phyloP scores from a whole-genome alignment of 2,113 vertebrate species.

The Thalassarche chlororhynchos region DNA sequence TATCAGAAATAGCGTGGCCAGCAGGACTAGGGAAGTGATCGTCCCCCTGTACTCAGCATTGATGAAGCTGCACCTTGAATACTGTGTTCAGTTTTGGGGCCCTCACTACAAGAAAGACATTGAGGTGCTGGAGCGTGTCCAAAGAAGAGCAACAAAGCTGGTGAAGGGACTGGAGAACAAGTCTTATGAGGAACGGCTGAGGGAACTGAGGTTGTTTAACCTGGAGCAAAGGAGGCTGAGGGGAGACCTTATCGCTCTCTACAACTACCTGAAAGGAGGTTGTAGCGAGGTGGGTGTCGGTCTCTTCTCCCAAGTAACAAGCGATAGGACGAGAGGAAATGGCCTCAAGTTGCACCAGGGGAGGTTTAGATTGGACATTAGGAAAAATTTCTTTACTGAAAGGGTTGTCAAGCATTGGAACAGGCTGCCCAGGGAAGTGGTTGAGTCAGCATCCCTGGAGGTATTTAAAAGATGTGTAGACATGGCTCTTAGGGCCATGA shows the following conservation, averaged over 20 bases:
- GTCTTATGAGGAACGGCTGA: neutral
- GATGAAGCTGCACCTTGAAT: fast-evolving
- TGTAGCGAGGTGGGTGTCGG: fast-evolving
- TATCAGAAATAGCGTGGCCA: neutral
- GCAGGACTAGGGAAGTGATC: too few relatives aligned
- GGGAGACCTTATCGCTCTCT: neutral
- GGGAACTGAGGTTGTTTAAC: neutral
- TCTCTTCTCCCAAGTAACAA: neutral
- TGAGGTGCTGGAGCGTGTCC: too few relatives aligned
- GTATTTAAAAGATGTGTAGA: fast-evolving
- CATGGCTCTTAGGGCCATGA: too few relatives aligned
- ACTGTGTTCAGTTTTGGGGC: neutral
- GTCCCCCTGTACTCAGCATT: neutral
- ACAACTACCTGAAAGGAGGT: neutral
- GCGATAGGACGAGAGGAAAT: neutral
- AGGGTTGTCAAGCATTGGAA: neutral
- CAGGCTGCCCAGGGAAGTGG: neutral
- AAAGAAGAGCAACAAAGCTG: too few relatives aligned
- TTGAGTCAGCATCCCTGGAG: neutral
- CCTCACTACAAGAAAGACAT: neutral
- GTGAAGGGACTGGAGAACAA: neutral
- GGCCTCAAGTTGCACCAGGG: neutral
- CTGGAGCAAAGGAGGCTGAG: too few relatives aligned
- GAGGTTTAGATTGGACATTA: neutral
- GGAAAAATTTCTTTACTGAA: neutral